Percentiles rank a stretch among this genome's conserved stretches.
phyloP scores from a whole-genome alignment of 2,113 vertebrate genomes.

The Crotalus viridis region DNA sequence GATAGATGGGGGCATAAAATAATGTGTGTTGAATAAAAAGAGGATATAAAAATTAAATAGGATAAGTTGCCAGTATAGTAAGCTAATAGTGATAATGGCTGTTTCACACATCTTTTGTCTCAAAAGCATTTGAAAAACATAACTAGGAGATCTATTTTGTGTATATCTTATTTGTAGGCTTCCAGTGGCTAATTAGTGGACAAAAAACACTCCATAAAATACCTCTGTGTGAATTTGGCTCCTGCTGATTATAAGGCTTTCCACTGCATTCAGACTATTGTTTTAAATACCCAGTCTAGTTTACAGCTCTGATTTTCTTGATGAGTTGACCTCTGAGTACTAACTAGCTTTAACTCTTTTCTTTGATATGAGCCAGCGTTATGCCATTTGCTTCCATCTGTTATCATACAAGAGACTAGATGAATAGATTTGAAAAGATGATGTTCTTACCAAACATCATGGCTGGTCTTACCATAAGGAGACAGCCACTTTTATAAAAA shows the following conservation, averaged over 20 bases:
- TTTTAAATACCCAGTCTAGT: background rate
- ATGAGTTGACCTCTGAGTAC: background rate
- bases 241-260: background rate
- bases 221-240: background rate
- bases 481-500: background rate
- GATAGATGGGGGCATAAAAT: background rate
- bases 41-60: background rate
- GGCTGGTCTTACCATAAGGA: background rate
- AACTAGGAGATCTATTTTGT: no score
- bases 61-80: background rate
- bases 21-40: background rate
- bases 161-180: no score
- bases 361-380: background rate
- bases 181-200: no score
- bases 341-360: background rate
- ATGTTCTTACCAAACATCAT: background rate
- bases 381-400: background rate
- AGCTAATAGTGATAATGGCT: background rate
- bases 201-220: no score
- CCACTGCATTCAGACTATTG: background rate
- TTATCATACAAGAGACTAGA: background rate
- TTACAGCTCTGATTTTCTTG: background rate
- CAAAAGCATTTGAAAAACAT: no score
- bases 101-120: no score
- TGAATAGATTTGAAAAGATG: background rate